These are phyloP conservation scores for Tortricodes alternella DNA, from an alignment of 2,888 invertebrate species.

Conservation along the genomic window DNA sequence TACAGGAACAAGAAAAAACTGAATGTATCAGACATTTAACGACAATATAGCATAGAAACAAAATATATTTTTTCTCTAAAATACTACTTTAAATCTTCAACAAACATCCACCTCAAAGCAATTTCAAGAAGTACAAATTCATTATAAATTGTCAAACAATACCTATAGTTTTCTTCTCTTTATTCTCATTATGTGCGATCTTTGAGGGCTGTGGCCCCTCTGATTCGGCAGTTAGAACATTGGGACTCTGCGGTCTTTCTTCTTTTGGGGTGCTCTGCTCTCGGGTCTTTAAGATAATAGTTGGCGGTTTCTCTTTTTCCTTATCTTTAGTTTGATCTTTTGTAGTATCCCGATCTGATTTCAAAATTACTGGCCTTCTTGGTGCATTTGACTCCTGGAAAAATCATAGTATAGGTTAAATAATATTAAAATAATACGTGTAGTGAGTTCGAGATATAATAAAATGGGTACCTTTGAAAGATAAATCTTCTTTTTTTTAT, in stretches of 20 bases:
- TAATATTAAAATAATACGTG: too few relatives aligned
- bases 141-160: neutral
- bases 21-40: too few relatives aligned
- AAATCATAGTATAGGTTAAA: too few relatives aligned
- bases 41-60: too few relatives aligned
- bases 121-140: too few relatives aligned
- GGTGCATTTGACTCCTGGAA: constrained; percentile 62
- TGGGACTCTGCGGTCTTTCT: constrained; percentile 85
- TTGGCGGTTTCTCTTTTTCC: constrained; percentile 83
- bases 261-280: constrained; percentile 81
- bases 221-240: constrained; percentile 62
- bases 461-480: constrained; percentile 50
- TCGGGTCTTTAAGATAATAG: constrained; percentile 86
- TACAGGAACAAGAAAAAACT: too few relatives aligned
- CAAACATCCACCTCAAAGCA: too few relatives aligned
- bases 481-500: constrained; percentile 79
- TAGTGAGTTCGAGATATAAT: neutral
- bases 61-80: too few relatives aligned
- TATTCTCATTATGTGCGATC: constrained; percentile 79
- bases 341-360: constrained; percentile 69
- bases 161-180: constrained; percentile 68
- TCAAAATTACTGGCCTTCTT: constrained; percentile 72
- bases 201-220: constrained; percentile 66
- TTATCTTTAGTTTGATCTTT: constrained; percentile 68
- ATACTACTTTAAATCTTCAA: too few relatives aligned